Evolutionary conservation across 2,888 invertebrate species (phyloP), one percentile per base, ranked within the genome.

Genomic region (Drosophila nigricruria): DNA sequence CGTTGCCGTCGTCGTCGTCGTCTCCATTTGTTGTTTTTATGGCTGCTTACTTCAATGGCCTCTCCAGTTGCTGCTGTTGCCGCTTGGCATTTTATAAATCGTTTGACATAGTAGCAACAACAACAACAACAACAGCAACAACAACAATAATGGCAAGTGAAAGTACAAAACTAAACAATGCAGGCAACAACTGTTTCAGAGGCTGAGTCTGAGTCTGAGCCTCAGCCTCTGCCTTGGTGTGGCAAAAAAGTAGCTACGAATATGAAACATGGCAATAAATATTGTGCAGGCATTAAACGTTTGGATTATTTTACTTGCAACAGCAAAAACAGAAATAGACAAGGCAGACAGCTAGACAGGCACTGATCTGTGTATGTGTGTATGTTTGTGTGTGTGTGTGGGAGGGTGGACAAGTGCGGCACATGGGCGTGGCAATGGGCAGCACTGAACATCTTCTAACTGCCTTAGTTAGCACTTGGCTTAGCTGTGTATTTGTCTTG

Each of bases 261-360:
- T 89, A 86, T 86, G 90, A 86, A 86, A 88, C 82, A 89, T 89
- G 88, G 90, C 86, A 89, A 89, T 86, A 86, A 86, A 86, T 89
- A 86, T 86, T 88, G 86, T 88, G 88, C 86, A 86, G 88, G 90
- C 86, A 89, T 89, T 86, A 86, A 86, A 85, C 86, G 90, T 82
- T 88, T 75, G 82, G 77, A 75, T 79, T 86, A 84, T 80, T 80
- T 76, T 66, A 74, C 82, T 89, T 74, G 73, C 70, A 84, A 66
- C 66, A 65, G 40, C 56, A 73, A 60, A 38, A 72, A 25, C 42
- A 71, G 40, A 47, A 38, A 27, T 45, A 34, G 43, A 62, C 34
- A 43, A 43, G 32, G 18, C 64, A 47, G 38, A 36, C 47, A 36
- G 50, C 23, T 42, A 23, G 60, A 45, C 54, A 61, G 45, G n/a